phyloP scores from a whole-genome alignment of 2,797 vertebrate species.

The Hoplostethus mediterraneus region DNA sequence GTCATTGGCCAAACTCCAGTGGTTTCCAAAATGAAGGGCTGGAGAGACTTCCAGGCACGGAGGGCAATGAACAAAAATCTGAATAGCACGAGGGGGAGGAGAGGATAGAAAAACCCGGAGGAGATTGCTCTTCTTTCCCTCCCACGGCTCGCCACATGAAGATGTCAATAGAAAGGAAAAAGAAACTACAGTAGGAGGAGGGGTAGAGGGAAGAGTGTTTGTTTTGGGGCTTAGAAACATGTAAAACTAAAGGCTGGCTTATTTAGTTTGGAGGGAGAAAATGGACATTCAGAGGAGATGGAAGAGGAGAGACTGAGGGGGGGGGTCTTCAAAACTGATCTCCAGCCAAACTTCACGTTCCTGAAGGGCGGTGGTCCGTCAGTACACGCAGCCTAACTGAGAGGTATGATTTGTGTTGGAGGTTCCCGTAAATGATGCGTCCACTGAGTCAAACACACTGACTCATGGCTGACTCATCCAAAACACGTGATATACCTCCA shows the following conservation, averaged over 20 bases:
- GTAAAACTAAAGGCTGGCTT: conserved; percentile 61
- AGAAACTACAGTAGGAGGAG: conserved; percentile 5
- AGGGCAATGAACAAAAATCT: conserved; percentile 39
- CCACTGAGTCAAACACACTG: conserved; percentile 41
- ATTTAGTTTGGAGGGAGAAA: conserved; percentile 69
- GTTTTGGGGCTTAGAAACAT: conserved; percentile 49
- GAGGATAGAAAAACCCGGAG: conserved; percentile 26
- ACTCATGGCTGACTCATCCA: conserved; percentile 28
- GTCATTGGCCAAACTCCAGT: conserved; percentile 65
- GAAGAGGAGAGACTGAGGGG: conserved; percentile 20
- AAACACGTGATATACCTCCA: conserved; percentile 8
- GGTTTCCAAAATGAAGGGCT: conserved; percentile 48
- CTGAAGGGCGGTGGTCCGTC: conserved; percentile 19
- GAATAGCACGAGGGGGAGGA: conserved; percentile 15
- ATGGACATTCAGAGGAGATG: conserved; percentile 52
- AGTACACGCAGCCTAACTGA: conserved; percentile 6
- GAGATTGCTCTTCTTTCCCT: conserved; percentile 47
- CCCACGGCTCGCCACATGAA: conserved; percentile 54
- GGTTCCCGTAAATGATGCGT: conserved; percentile 60
- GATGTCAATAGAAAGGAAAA: conserved; percentile 56
- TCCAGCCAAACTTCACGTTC: conserved; percentile 63
- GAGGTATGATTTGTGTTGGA: conserved; percentile 7
- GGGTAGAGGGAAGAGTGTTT: conserved; percentile 59
- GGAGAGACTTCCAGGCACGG: conserved; percentile 36
- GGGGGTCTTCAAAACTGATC: conserved; percentile 55